Evolutionary conservation across 1,140 invertebrate species (phyloP), one percentile per base, ranked within the genome.

Genomic region (Drosophila grimshawi): DNA sequence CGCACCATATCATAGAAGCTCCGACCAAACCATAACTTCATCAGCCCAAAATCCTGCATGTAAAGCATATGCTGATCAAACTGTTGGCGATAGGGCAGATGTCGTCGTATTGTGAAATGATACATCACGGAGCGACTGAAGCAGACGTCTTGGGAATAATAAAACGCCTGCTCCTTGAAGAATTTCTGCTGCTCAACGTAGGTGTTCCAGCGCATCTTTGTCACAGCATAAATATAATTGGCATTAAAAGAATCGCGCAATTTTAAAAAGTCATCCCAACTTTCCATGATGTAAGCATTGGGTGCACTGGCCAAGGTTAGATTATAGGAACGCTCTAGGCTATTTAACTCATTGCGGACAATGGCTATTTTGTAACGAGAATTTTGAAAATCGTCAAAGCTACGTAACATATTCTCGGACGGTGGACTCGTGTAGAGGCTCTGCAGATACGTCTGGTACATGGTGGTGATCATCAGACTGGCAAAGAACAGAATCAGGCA

Each of bases 361-460:
- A 77, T 5, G 4, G 68, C 68, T 4, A 88, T 6, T 5, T 29
- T 48, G 6, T 48, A 52, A 5, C 57, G 60, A 0, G 78, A 89
- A 2, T 51, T 29, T 3, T 39, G 45, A 3, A 85, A 11, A 8
- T 90, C 75, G 3, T n/a, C 29, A 30, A 74, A 55, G 56, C 43
- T 75, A 5, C 48, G 70, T 10, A 83, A 45, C 0, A 3, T 35
- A 0, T 69, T 49, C 51, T 88, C 67, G 0, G 56, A 46, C 0
- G 88, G 88, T 0, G 88, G 88, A 2, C 53, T 48, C 0, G 80
- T 83, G 5, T 88, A 68, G 5, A 55, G 77, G 7, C 75, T 49
- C 5, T 75, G 51, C 37, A 91, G 10, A 29, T 91, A 90, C 8
- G 80, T 39, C 48, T 72, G 56, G 43, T 90, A 91, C 70, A 91